Percentiles rank a stretch among this genome's conserved stretches.
Evolutionary conservation across 2,797 vertebrate genomes (phyloP).

Genomic region (Cirrhinus molitorella): DNA sequence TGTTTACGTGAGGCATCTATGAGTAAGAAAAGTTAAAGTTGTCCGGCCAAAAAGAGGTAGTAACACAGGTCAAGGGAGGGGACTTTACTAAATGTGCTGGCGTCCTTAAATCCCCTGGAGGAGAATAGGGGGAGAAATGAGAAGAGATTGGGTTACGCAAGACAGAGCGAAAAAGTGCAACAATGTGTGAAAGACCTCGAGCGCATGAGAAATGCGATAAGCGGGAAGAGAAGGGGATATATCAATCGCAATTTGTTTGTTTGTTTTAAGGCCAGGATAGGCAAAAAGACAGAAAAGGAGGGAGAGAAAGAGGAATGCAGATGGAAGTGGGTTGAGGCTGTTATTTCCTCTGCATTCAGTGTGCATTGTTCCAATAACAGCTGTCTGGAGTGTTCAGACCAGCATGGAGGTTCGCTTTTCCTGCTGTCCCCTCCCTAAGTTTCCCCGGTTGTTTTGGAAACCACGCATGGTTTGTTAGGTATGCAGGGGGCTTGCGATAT

Average conservation of each 20-base stretch:
- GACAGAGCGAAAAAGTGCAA: constrained; percentile 31
- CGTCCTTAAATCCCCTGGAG: constrained; percentile 14
- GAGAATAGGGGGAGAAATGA: constrained; percentile 5
- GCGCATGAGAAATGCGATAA: constrained; percentile 6
- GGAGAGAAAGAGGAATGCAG: constrained; percentile 40
- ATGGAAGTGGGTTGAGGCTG: constrained; percentile 59
- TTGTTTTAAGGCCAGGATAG: background rate
- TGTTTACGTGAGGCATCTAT: constrained; percentile 6
- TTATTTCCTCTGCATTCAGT: constrained; percentile 73
- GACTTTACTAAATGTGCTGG: constrained; percentile 21
- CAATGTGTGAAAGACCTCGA: constrained; percentile 30
- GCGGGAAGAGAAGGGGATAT: background rate
- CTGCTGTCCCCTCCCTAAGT: constrained; percentile 37
- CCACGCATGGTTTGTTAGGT: constrained; percentile 68
- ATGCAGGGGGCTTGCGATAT: constrained; percentile 61
- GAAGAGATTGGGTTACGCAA: constrained; percentile 36
- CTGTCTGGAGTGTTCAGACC: constrained; percentile 39
- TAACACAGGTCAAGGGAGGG: constrained; percentile 7
- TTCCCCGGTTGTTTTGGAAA: constrained; percentile 74
- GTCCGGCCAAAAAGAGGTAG: background rate
- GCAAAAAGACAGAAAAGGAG: constrained; percentile 20
- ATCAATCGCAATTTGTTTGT: background rate
- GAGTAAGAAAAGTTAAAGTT: background rate
- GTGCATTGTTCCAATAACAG: constrained; percentile 70
- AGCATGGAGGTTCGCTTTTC: constrained; percentile 56